phyloP scores from a whole-genome alignment of 2,888 invertebrate genomes.

The Stratiomys singularior region DNA sequence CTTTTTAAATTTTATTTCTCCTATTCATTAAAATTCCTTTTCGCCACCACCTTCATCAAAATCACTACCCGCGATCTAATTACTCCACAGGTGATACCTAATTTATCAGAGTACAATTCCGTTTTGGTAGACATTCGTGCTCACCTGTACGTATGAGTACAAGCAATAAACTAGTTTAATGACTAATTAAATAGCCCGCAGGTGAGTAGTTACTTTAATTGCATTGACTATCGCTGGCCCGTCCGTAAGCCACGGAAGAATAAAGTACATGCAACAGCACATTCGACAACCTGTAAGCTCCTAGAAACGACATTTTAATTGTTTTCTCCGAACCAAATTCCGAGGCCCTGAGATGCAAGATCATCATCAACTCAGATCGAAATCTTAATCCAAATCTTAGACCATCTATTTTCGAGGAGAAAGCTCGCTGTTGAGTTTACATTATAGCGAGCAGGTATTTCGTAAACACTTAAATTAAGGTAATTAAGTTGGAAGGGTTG shows the following conservation, averaged over 20 bases:
- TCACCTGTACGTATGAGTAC: constrained; percentile 8
- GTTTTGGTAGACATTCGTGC: neutral
- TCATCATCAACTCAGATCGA: constrained; percentile 28
- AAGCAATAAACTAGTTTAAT: constrained; percentile 27
- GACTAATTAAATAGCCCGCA: constrained; percentile 40
- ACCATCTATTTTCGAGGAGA: constrained; percentile 3
- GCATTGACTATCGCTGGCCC: neutral
- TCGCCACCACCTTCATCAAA: neutral
- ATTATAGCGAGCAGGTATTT: constrained; percentile 5
- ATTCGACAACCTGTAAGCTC: neutral
- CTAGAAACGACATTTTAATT: constrained; percentile 52
- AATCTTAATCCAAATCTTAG: constrained; percentile 21
- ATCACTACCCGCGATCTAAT: neutral
- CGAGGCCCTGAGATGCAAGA: constrained; percentile 5
- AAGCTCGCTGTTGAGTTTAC: neutral
- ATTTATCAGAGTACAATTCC: neutral
- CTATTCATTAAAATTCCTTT: neutral
- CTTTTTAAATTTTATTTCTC: too few species aligned
- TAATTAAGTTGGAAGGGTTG: neutral
- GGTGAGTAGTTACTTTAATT: constrained; percentile 35
- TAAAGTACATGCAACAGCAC: neutral
- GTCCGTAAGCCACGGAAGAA: neutral
- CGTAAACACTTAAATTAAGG: neutral
- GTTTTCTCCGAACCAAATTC: constrained; percentile 45
- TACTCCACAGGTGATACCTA: constrained; percentile 9